These are phyloP conservation scores for Elachura formosa DNA, from an alignment of 2,113 vertebrate species.

Conservation along the genomic window DNA sequence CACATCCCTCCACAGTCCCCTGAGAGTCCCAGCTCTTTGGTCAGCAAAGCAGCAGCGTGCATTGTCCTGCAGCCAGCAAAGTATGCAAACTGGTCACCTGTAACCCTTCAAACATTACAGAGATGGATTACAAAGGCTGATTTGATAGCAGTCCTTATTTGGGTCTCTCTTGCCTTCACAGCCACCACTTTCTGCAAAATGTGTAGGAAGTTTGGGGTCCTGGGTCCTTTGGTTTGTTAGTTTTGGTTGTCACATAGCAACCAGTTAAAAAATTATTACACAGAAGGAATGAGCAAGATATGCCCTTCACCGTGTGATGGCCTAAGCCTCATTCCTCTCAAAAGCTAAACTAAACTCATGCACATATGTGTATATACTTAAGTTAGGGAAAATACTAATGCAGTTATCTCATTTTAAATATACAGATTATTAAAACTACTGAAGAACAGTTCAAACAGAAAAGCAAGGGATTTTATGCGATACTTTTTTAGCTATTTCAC, in stretches of 20 bases:
- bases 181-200: neutral
- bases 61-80: neutral
- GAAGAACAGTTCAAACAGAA: neutral
- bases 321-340: neutral
- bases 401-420: conserved; percentile 1
- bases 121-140: neutral
- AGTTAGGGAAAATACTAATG: neutral
- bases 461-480: neutral
- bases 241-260: neutral
- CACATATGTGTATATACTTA: neutral
- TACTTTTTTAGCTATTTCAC: neutral
- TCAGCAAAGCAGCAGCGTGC: neutral
- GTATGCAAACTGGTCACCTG: neutral
- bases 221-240: neutral
- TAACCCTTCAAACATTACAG: neutral
- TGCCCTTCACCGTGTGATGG: neutral
- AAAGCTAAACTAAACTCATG: neutral
- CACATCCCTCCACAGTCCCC: rapidly evolving
- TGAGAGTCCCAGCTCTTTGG: neutral
- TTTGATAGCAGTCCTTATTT: neutral
- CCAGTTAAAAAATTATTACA: neutral
- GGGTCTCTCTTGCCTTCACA: neutral
- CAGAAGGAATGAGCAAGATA: neutral
- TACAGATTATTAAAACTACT: neutral
- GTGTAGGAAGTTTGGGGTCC: neutral